Evolutionary conservation across 92 coral and sea anemone genomes (phyloP).

Genomic region (Anthopleura xanthogrammica): DNA sequence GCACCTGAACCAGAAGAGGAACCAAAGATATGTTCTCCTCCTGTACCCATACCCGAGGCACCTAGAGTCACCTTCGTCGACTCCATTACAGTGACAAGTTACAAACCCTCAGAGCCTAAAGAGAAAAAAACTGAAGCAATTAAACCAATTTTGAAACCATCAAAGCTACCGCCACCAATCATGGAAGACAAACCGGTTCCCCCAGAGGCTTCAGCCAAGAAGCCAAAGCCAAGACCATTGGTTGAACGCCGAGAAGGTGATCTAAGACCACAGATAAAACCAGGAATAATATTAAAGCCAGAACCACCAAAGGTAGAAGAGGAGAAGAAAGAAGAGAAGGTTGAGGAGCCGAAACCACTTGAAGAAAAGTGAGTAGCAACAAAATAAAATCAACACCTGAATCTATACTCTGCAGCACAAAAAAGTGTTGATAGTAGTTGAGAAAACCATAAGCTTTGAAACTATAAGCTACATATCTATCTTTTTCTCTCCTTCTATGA

Average conservation of each 20-base stretch:
- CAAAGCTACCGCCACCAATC: constrained; percentile 22
- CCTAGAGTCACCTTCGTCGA: constrained; percentile 59
- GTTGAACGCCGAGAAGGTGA: constrained; percentile 46
- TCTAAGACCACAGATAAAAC: constrained; percentile 34
- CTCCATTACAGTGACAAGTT: constrained; percentile 58
- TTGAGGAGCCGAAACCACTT: constrained; percentile 27
- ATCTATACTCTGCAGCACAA: background rate
- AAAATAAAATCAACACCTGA: background rate
- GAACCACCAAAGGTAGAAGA: constrained; percentile 27
- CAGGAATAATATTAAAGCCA: constrained; percentile 32
- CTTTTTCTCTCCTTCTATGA: too few relatives aligned
- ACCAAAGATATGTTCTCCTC: constrained; percentile 12
- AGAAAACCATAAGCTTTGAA: too few relatives aligned
- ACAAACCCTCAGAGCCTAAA: constrained; percentile 41
- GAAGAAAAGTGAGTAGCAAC: constrained; percentile 32
- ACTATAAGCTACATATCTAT: too few relatives aligned
- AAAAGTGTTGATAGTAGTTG: background rate
- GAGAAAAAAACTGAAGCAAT: constrained; percentile 41
- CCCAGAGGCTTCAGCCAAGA: constrained; percentile 1
- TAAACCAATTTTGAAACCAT: constrained; percentile 64
- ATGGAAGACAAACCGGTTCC: constrained; percentile 14
- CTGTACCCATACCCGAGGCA: constrained; percentile 21
- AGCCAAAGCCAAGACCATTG: constrained; percentile 32
- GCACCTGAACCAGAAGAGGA: constrained; percentile 5
- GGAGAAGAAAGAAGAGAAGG: constrained; percentile 18